Evolutionary conservation across 2,113 vertebrate species (phyloP).

Genomic region (Chionodraco myersi): DNA sequence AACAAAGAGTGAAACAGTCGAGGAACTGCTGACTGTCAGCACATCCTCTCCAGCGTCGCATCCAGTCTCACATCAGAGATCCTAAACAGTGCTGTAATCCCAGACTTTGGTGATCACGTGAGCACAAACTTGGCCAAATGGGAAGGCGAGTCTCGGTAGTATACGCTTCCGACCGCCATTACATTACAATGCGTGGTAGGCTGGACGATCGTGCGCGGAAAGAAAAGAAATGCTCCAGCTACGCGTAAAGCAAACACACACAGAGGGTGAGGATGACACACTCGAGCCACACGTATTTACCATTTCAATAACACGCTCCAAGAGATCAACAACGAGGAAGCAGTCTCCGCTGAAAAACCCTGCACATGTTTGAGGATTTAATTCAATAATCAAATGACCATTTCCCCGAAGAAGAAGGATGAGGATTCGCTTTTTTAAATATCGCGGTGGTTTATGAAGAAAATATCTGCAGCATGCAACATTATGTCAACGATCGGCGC

Average conservation of each 20-base stretch:
- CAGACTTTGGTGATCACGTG: constrained; percentile 82
- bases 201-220: constrained; percentile 67
- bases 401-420: constrained; percentile 32
- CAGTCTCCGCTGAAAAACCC: constrained; percentile 38
- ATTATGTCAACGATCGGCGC: constrained; percentile 65
- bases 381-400: constrained; percentile 44
- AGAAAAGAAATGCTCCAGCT: constrained; percentile 46
- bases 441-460: constrained; percentile 29
- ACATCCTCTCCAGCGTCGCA: constrained; percentile 52
- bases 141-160: constrained; percentile 80
- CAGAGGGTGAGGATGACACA: constrained; percentile 72
- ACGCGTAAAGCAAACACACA: constrained; percentile 67
- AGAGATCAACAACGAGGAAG: constrained; percentile 67
- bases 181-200: constrained; percentile 82
- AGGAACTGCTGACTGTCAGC: constrained; percentile 12
- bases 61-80: constrained; percentile 62
- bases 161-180: constrained; percentile 84
- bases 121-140: constrained; percentile 79
- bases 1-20: constrained; percentile 11
- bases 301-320: constrained; percentile 59
- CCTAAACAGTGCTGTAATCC: constrained; percentile 73
- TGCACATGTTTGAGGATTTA: constrained; percentile 51
- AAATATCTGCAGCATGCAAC: constrained; percentile 47
- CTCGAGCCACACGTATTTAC: constrained; percentile 65
- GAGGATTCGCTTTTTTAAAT: constrained; percentile 46